Conservation (phyloP, 2,888 invertebrate species). For the Halictus ligatus region DNA sequence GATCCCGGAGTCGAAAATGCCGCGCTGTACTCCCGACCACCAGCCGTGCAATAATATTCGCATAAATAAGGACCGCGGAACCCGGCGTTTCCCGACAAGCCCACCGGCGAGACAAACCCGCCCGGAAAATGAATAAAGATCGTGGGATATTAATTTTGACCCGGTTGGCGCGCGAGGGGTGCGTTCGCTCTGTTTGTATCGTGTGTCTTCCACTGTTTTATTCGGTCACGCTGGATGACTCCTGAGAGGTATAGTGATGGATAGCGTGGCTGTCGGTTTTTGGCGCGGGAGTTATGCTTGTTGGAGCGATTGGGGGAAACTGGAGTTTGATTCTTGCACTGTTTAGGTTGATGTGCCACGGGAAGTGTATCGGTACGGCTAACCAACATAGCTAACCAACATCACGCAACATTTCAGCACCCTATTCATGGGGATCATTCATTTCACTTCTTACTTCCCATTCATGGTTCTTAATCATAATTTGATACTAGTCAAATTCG, state of each 20-base stretch:
- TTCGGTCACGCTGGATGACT: neutral
- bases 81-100: neutral
- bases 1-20: slow-evolving; percentile 19
- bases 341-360: neutral
- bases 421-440: neutral
- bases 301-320: neutral
- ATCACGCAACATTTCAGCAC: neutral
- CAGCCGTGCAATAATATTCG: slow-evolving; percentile 37
- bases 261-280: neutral
- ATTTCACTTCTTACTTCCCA: too few species aligned
- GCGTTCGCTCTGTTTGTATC: neutral
- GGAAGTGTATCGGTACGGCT: neutral
- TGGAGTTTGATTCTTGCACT: neutral
- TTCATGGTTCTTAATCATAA: too few species aligned
- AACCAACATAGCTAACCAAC: too few species aligned
- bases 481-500: too few species aligned
- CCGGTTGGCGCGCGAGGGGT: slow-evolving; percentile 1
- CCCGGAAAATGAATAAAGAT: slow-evolving; percentile 48
- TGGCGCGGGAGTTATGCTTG: neutral
- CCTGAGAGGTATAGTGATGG: neutral
- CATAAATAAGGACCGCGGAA: slow-evolving; percentile 43
- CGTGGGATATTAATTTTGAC: slow-evolving; percentile 50
- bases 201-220: neutral
- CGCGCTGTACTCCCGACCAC: neutral
- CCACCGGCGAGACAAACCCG: slow-evolving; percentile 25